Evolutionary conservation across 2,888 invertebrate species (phyloP), one percentile per base, ranked within the genome.

Genomic region (Leptothorax acervorum): DNA sequence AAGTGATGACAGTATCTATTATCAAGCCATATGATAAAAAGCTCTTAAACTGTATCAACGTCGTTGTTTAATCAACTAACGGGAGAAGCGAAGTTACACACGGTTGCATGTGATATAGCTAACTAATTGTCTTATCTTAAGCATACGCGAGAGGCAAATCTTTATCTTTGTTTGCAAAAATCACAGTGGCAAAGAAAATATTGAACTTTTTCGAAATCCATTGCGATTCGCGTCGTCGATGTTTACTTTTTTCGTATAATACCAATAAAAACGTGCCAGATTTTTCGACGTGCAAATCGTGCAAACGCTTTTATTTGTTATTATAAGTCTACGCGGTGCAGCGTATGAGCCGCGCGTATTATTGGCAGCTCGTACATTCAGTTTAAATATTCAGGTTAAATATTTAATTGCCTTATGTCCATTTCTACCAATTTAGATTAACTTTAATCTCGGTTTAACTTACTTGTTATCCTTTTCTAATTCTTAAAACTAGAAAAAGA

Each of bases 101-200:
- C 8, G 57, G 31, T 39, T 18, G 48, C 12, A 42, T 18, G 6
- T 28, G 23, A 8, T 35, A 57, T 5, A 23, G 71, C 55, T 9
- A 71, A 71, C 63, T 74, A 85, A 81, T 85, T 83, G 66, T 35
- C 18, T 81, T 87, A 85, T 88, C 87, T 86, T 15, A 63, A 55
- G 35, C n/a, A 78, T 15, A 42, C 70, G 15, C 31, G 45, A 31
- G 42, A 57, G 15, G 4, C 15, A 45, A 31, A 42, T 42, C 28
- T 57, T 78, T 70, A 78, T 78, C 55, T 57, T 45, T 78, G 31
- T 78, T 78, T 70, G 71, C 6, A 12, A 31, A 9, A 78, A 78
- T 55, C 39, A 3, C 1, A 0, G n/a, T 55, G 8, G 39, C 28
- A 53, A 53, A 11, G 51, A 53, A 76, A 53, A 76, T 76, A 76